Conservation (phyloP, 2,113 vertebrate genomes). For the Pogona vitticeps region DNA sequence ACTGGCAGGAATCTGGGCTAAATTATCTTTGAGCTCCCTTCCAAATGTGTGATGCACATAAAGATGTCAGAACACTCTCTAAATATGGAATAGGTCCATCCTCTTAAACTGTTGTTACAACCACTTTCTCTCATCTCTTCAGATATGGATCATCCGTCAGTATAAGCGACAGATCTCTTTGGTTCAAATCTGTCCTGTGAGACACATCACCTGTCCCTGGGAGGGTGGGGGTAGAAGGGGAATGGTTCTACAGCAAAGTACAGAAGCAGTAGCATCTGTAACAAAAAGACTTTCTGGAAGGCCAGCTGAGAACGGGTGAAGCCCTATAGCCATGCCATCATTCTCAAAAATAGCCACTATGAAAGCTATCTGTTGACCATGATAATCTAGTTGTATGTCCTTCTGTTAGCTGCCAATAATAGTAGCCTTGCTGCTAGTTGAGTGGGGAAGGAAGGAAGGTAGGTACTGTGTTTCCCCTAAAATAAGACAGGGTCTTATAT, state of each 20-base stretch:
- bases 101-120: not conserved
- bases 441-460: no score
- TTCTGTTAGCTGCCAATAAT: no score
- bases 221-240: no score
- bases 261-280: not conserved
- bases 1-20: not conserved
- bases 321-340: not conserved
- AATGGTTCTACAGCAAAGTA: not conserved
- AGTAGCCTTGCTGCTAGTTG: no score
- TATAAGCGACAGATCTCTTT: not conserved
- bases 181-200: not conserved
- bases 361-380: not conserved
- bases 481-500: no score
- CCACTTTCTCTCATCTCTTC: conserved; percentile 1
- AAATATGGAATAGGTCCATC: not conserved
- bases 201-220: no score
- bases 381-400: no score
- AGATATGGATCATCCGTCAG: conserved; percentile 8
- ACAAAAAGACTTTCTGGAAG: not conserved
- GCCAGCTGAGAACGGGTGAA: no score
- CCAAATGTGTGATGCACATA: not conserved
- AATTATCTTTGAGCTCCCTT: not conserved
- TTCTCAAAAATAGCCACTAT: not conserved
- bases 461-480: no score
- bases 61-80: not conserved